Conservation (phyloP, 64 coral and sea anemone species). For the Platygyra sinensis region DNA sequence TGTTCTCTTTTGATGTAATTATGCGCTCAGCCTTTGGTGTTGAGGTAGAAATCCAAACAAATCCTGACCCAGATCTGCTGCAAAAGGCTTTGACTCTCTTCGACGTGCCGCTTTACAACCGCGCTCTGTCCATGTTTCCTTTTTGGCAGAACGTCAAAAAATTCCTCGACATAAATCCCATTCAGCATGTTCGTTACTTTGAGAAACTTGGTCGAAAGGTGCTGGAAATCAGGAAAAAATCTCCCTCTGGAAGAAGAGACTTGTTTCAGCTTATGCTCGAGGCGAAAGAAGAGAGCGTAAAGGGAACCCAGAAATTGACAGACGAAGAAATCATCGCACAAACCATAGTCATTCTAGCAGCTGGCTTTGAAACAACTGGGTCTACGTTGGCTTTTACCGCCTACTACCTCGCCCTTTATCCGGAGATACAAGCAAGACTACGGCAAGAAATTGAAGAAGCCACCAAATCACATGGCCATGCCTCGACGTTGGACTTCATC, state of each 20-base stretch:
- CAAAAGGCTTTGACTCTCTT: conserved; percentile 39
- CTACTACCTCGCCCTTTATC: conserved; percentile 27
- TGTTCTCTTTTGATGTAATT: conserved; percentile 27
- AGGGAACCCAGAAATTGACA: neutral
- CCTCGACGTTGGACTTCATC: neutral
- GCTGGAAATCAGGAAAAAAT: conserved; percentile 10
- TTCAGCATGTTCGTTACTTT: conserved; percentile 14
- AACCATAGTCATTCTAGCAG: conserved; percentile 32
- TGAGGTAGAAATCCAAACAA: conserved; percentile 32
- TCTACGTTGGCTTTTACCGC: neutral
- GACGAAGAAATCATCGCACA: conserved; percentile 43
- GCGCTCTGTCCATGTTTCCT: conserved; percentile 25
- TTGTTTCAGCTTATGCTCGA: conserved; percentile 37
- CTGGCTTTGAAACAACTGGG: conserved; percentile 40
- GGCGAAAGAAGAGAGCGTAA: neutral
- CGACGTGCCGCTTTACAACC: neutral
- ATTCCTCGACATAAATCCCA: conserved; percentile 11
- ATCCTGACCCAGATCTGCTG: conserved; percentile 24
- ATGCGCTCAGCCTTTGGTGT: conserved; percentile 41
- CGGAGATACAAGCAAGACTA: conserved; percentile 46
- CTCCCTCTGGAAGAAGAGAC: conserved; percentile 6
- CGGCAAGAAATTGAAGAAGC: conserved; percentile 36
- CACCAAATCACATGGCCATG: neutral
- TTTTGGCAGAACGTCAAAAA: conserved; percentile 18
- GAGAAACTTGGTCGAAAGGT: neutral